Percentiles rank a stretch among this genome's conserved stretches.
These are phyloP conservation scores for Zaprionus kolodkinae DNA, from an alignment of 1,140 invertebrate species.

Conservation along the genomic window DNA sequence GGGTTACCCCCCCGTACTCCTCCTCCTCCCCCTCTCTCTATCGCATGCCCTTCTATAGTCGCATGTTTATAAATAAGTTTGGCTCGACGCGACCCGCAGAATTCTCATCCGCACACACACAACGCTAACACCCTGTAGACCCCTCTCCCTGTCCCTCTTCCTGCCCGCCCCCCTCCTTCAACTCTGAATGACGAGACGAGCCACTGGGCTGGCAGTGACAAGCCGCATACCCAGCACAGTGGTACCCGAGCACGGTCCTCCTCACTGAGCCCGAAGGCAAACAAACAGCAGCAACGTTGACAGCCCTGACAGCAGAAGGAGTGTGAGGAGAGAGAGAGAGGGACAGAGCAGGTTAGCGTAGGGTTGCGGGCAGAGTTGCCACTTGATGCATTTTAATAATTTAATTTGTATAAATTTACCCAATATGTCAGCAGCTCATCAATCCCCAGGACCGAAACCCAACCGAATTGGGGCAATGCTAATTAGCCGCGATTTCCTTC, in stretches of 20 bases:
- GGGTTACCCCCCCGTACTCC: slow-evolving; percentile 49
- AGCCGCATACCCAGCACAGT: slow-evolving; percentile 62
- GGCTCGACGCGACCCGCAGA: slow-evolving; percentile 60
- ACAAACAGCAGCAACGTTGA: slow-evolving; percentile 56
- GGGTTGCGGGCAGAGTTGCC: neutral
- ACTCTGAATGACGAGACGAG: slow-evolving; percentile 36
- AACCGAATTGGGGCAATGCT: slow-evolving; percentile 28
- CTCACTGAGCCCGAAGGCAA: slow-evolving; percentile 14
- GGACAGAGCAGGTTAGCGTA: neutral
- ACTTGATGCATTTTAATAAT: slow-evolving; percentile 60
- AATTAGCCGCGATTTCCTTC: slow-evolving; percentile 50
- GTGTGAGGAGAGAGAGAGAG: neutral
- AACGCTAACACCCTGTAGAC: slow-evolving; percentile 37
- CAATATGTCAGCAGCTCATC: slow-evolving; percentile 66
- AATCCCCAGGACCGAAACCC: slow-evolving; percentile 42
- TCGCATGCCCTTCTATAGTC: slow-evolving; percentile 24
- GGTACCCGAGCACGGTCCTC: neutral
- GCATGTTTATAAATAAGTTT: slow-evolving; percentile 68
- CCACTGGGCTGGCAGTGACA: slow-evolving; percentile 71
- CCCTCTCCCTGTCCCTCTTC: neutral
- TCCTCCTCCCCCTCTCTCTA: neutral
- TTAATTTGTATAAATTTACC: slow-evolving; percentile 80
- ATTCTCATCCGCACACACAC: slow-evolving; percentile 48
- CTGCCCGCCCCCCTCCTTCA: neutral
- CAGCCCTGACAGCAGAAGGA: slow-evolving; percentile 55